Percentiles rank a stretch among this genome's conserved stretches.
These are phyloP conservation scores for Australoheros facetus DNA, from an alignment of 2,797 vertebrate species.

Conservation along the genomic window DNA sequence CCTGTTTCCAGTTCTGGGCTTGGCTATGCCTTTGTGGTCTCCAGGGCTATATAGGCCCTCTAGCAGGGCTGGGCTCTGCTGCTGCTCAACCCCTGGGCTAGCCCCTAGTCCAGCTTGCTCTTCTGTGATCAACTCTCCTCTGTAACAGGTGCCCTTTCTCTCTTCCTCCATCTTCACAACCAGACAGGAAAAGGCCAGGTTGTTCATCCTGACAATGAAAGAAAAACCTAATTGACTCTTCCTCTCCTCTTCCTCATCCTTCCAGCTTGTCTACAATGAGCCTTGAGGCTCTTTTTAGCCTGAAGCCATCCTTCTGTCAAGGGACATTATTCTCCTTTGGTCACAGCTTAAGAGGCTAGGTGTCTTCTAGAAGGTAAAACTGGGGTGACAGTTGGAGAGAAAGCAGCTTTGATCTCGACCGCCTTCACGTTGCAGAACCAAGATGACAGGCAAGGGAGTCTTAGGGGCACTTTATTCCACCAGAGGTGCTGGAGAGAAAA, in stretches of 20 bases:
- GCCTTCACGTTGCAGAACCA: constrained; percentile 66
- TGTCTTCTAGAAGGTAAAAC: constrained; percentile 75
- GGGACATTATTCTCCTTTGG: constrained; percentile 78
- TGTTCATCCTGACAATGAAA: constrained; percentile 71
- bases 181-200: constrained; percentile 52
- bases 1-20: constrained; percentile 25
- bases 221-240: constrained; percentile 75
- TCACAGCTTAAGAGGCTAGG: constrained; percentile 73
- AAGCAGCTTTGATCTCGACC: constrained; percentile 75
- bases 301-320: constrained; percentile 70
- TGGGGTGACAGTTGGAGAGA: constrained; percentile 71
- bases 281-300: constrained; percentile 74
- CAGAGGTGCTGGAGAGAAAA: constrained; percentile 70
- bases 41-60: constrained; percentile 39
- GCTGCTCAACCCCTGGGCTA: constrained; percentile 57
- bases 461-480: constrained; percentile 77
- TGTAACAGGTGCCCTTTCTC: constrained; percentile 20
- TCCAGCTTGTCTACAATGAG: constrained; percentile 71
- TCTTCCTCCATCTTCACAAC: constrained; percentile 40
- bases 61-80: constrained; percentile 38
- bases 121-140: constrained; percentile 61
- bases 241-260: constrained; percentile 61
- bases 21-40: constrained; percentile 40
- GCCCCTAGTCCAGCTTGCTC: constrained; percentile 38
- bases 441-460: constrained; percentile 75